Conservation (phyloP, 2,113 vertebrate species). For the Atherinomorus stipes region DNA sequence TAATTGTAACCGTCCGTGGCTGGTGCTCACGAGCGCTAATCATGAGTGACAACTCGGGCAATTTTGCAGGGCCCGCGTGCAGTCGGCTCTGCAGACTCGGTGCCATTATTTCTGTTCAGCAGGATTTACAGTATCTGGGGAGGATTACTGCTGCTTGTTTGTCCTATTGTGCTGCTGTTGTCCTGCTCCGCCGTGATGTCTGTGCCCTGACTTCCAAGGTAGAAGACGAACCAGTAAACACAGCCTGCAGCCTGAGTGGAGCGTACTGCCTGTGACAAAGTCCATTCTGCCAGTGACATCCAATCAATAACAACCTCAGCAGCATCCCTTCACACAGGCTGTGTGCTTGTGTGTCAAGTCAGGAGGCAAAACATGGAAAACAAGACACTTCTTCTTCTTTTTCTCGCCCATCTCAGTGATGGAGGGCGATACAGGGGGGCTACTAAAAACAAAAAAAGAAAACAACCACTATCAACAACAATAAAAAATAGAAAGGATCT, state of each 20-base stretch:
- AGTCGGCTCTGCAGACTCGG: constrained; percentile 9
- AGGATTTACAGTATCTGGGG: constrained; percentile 45
- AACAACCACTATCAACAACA: constrained; percentile 27
- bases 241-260: constrained; percentile 48
- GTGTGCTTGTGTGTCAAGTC: constrained; percentile 1
- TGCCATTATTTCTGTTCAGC: constrained; percentile 63
- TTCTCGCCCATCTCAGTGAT: constrained; percentile 13
- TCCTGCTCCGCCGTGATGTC: constrained; percentile 18
- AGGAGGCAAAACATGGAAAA: constrained; percentile 47
- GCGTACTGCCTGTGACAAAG: constrained; percentile 59
- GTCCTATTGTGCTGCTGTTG: constrained; percentile 37
- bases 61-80: constrained; percentile 10
- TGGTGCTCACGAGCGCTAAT: constrained; percentile 25
- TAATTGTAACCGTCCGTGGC: constrained; percentile 43
- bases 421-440: neutral
- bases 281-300: constrained; percentile 57
- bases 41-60: constrained; percentile 45
- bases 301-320: constrained; percentile 65
- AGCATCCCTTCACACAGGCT: constrained; percentile 20
- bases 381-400: constrained; percentile 44
- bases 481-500: neutral
- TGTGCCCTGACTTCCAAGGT: constrained; percentile 38
- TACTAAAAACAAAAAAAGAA: constrained; percentile 25
- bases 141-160: constrained; percentile 53
- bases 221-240: constrained; percentile 61